A percentile compares a stretch with the other conserved stretches of the same genome.
These are phyloP conservation scores for Danio rerio DNA, from an alignment of 2,113 vertebrate species.

Conservation along the genomic window DNA sequence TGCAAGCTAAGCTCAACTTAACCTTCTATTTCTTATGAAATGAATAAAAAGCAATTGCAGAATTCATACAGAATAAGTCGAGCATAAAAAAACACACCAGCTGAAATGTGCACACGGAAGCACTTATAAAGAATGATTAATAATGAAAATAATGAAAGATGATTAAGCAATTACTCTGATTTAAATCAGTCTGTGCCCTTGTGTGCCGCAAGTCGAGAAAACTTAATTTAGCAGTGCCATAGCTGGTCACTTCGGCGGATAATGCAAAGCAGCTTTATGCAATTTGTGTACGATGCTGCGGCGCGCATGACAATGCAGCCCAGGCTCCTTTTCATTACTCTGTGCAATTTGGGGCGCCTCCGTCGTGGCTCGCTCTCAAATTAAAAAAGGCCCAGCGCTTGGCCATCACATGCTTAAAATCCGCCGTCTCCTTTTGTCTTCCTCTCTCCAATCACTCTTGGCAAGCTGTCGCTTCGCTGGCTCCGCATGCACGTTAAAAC, in stretches of 20 bases:
- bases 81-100: not conserved
- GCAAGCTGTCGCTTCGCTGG: conserved; percentile 55
- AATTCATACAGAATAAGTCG: not conserved
- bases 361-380: conserved; percentile 58
- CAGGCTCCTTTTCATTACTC: conserved; percentile 62
- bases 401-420: conserved; percentile 54
- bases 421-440: conserved; percentile 38
- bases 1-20: not conserved
- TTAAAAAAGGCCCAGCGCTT: conserved; percentile 49
- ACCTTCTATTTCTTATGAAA: too few relatives aligned
- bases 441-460: conserved; percentile 38
- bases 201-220: conserved; percentile 42
- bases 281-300: conserved; percentile 62
- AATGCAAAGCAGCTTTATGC: conserved; percentile 57
- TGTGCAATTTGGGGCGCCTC: conserved; percentile 64
- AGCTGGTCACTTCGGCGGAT: conserved; percentile 46
- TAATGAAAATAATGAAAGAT: conserved; percentile 39
- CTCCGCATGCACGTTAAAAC: conserved; percentile 54
- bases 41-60: too few relatives aligned
- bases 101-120: conserved; percentile 38
- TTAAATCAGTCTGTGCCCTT: conserved; percentile 25
- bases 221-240: conserved; percentile 56
- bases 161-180: conserved; percentile 38
- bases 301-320: conserved; percentile 54
- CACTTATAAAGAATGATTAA: conserved; percentile 24